Percentiles rank a stretch among this genome's conserved stretches.
phyloP scores from a whole-genome alignment of 92 coral and sea anemone genomes.

The Porites divaricata region DNA sequence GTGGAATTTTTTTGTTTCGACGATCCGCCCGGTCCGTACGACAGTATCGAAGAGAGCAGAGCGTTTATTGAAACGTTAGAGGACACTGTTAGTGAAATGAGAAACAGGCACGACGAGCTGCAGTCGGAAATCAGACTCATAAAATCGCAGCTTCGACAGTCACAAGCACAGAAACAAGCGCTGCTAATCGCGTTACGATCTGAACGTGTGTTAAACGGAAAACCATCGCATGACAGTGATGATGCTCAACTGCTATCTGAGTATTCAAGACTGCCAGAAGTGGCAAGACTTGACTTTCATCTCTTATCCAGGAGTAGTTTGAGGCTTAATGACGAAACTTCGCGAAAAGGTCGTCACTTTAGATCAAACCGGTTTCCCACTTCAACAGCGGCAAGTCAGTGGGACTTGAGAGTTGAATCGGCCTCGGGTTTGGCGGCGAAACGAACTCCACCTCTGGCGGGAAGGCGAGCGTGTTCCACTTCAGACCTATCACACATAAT shows the following conservation, averaged over 20 bases:
- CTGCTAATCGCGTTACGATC: constrained; percentile 87
- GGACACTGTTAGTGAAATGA: constrained; percentile 73
- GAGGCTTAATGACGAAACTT: constrained; percentile 41
- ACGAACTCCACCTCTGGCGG: constrained; percentile 29
- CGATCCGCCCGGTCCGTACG: constrained; percentile 92
- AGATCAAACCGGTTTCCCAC: constrained; percentile 51
- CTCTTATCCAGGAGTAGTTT: constrained; percentile 54
- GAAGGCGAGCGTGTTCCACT: constrained; percentile 67
- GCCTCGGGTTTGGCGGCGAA: constrained; percentile 35
- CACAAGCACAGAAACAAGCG: constrained; percentile 91
- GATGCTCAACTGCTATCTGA: constrained; percentile 86
- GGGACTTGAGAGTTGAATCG: constrained; percentile 73
- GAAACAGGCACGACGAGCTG: constrained; percentile 65
- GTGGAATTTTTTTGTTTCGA: constrained; percentile 86
- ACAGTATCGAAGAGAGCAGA: constrained; percentile 85
- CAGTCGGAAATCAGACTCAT: constrained; percentile 67
- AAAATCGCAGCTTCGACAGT: constrained; percentile 87
- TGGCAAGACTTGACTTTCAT: constrained; percentile 76
- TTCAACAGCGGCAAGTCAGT: constrained; percentile 82
- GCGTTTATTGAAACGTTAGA: constrained; percentile 87
- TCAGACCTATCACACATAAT: constrained; percentile 68
- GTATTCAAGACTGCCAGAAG: constrained; percentile 87
- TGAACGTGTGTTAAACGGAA: constrained; percentile 92
- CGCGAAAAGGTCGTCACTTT: constrained; percentile 31
- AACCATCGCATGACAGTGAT: constrained; percentile 77